These are phyloP conservation scores for Lasioglossum pauxillum DNA, from an alignment of 2,888 invertebrate genomes.

Conservation along the genomic window DNA sequence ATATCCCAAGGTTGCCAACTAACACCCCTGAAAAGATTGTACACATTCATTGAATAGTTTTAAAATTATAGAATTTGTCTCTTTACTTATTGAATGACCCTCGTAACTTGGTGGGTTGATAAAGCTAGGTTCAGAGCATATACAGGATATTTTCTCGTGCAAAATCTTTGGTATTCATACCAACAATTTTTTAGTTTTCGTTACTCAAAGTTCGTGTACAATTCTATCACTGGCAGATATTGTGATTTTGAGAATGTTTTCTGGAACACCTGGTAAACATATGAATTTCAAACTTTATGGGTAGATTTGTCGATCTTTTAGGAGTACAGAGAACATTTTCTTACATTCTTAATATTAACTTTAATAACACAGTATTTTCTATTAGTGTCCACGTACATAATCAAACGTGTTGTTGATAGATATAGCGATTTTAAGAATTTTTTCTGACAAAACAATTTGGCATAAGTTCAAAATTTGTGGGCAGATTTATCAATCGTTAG, in stretches of 20 bases:
- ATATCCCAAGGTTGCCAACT: no score
- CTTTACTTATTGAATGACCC: no score
- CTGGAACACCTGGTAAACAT: not conserved
- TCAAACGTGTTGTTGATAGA: no score
- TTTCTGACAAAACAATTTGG: rapidly evolving
- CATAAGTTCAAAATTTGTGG: not conserved
- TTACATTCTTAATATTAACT: no score
- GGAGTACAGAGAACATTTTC: not conserved
- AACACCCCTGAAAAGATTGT: no score
- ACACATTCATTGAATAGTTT: no score
- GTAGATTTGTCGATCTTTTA: not conserved
- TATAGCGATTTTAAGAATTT: not conserved
- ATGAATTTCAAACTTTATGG: not conserved
- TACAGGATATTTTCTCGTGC: no score
- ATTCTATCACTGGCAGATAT: not conserved
- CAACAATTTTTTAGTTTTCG: not conserved
- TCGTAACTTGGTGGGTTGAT: not conserved
- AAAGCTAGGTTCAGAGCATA: no score
- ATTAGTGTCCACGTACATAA: no score
- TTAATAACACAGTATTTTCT: no score
- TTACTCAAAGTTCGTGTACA: not conserved
- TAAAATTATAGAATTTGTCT: no score
- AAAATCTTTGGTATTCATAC: not conserved
- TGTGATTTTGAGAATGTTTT: not conserved
- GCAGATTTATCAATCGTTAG: not conserved